Evolutionary conservation across 2,888 invertebrate species (phyloP), one percentile per base, ranked within the genome.

Genomic region (Drosophila stalkeri): DNA sequence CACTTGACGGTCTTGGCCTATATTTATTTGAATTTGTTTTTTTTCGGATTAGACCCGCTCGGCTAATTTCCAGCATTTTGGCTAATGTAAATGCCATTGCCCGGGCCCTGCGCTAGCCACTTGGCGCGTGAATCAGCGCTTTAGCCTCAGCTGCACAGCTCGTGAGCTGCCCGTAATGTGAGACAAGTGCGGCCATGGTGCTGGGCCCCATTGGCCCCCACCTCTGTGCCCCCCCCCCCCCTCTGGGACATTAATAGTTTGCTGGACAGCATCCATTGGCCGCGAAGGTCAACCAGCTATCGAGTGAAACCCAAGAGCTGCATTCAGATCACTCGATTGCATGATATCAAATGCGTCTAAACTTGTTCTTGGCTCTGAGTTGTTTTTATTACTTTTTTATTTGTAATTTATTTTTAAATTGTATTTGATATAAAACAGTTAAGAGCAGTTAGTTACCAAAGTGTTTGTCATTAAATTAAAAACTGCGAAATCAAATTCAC

Each of bases 101-200:
- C 59, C 67, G 60, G 6, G 51, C 54, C 49, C 72, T 52, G 56
- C 20, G 33, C 54, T 44, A 33, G 69, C 65, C 46, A 31, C 39
- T 68, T 69, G 68, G 64, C 70, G 62, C 65, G 62, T 87, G 88
- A 89, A 64, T 86, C 83, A 72, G 86, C 84, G 74, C 47, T 73
- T 79, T 62, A 55, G 49, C 47, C 63, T 44, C 46, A 46, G 33
- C n/a, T 12, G 14, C 41, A n/a, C 37, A 52, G 56, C 27, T 65
- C 39, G 7, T 27, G 27, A 2, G 1, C 23, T 16, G 46, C 74
- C 0, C 33, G 88, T 83, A 87, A 90, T 75, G 76, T 76, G 82
- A 90, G 81, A 81, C 74, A 82, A 80, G 82, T 81, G 71, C 72
- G 63, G 62, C 78, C 86, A 81, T 88, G 89, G 81, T 78, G 77